Percentiles rank a stretch among this genome's conserved stretches.
These are phyloP conservation scores for Anthophora plumipes DNA, from an alignment of 2,888 invertebrate species.

Conservation along the genomic window DNA sequence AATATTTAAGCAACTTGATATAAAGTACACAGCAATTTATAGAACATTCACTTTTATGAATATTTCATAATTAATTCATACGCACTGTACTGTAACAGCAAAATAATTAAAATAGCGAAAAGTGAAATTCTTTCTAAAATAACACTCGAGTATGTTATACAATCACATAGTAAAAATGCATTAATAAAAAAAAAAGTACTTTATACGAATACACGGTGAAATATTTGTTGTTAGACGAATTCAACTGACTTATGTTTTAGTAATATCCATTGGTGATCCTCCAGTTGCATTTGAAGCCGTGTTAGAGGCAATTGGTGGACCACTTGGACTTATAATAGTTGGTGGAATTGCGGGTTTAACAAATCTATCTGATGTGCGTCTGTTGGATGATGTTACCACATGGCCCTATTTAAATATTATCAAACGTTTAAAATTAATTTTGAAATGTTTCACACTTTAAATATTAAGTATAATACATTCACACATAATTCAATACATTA, in stretches of 20 bases:
- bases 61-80: conserved; percentile 45
- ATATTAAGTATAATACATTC: neutral
- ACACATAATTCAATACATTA: neutral
- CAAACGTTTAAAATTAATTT: conserved; percentile 12
- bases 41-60: conserved; percentile 37
- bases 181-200: conserved; percentile 62
- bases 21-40: conserved; percentile 49
- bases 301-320: conserved; percentile 77
- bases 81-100: conserved; percentile 40
- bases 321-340: conserved; percentile 86
- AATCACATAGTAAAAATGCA: conserved; percentile 68
- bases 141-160: conserved; percentile 51
- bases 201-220: conserved; percentile 63
- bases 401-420: conserved; percentile 73
- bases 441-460: neutral
- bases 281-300: conserved; percentile 75
- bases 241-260: conserved; percentile 81
- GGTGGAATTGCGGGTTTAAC: conserved; percentile 94
- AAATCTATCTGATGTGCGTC: conserved; percentile 92
- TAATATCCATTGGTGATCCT: conserved; percentile 84
- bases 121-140: conserved; percentile 25
- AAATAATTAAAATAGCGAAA: conserved; percentile 44
- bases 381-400: conserved; percentile 84
- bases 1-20: conserved; percentile 50
- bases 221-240: conserved; percentile 45